Base-by-base conservation (phyloP, 2,797 vertebrate genomes). In the Morus bassanus region DNA sequence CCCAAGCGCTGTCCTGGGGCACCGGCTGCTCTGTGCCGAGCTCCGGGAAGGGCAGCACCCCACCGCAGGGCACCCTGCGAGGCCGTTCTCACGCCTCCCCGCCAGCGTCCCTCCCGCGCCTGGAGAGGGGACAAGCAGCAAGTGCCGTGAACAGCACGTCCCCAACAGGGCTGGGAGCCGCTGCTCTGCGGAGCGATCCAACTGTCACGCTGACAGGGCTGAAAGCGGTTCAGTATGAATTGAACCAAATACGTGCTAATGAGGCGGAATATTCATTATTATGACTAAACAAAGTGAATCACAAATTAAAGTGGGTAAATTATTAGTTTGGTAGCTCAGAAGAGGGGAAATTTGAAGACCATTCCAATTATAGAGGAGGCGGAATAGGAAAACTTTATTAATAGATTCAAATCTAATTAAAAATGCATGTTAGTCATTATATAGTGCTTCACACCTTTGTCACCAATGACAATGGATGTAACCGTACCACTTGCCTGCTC, bases 281-380 rank as follows among this genome's bases (percentile, higher is more conserved):
- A 86, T 95, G 96, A 96, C 95, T 97, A 89, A 97, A 95, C 96
- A 97, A 95, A 96, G 61, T 88, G 76, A 98, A 94, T 97, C 95
- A 94, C 95, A 96, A 96, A 97, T 96, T 83, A 78, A 97, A 97
- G 97, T 82, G 95, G 96, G 92, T 94, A 97, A 97, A 98, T 98
- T 97, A 97, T 94, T 95, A 97, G 96, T 88, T 96, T 97, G 96
- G 94, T 89, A 61, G 95, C 95, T 93, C 89, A 94, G 95, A 93
- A 96, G 96, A 94, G 81, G 48, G 15, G 89, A 93, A 97, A 93
- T 97, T 95, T 91, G 91, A 82, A 95, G 96, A 89, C 75, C 76
- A 16, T 95, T 95, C 88, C 90, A 93, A 37, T 96, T 96, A 89
- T 12, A 50, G 95, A 93, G 94, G 85, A 88, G 95, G 80, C 88